Percentiles rank a stretch among this genome's conserved stretches.
These are phyloP conservation scores for Camelus dromedarius DNA, from an alignment of 2,113 vertebrate genomes.

Conservation along the genomic window DNA sequence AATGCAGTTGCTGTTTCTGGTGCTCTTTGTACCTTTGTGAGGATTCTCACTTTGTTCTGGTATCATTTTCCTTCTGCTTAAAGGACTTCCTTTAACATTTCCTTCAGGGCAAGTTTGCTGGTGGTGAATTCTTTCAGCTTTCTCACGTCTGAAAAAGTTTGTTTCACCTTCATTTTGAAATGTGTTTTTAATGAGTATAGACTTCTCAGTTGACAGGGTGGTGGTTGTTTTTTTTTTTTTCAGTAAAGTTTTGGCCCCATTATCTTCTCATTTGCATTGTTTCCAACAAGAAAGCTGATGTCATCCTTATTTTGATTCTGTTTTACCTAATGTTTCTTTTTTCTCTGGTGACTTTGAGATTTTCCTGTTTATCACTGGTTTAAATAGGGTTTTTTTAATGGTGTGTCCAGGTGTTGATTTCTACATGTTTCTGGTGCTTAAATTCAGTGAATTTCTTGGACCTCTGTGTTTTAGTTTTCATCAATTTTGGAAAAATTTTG, in stretches of 20 bases:
- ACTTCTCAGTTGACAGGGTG: not conserved
- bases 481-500: not conserved
- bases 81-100: not conserved
- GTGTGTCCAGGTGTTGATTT: not conserved
- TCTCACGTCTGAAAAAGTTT: not conserved
- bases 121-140: not conserved
- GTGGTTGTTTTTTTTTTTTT: not conserved
- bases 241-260: not conserved
- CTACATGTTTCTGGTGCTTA: not conserved
- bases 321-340: not conserved
- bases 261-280: not conserved
- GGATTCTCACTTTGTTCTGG: not conserved
- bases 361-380: not conserved
- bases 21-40: not conserved
- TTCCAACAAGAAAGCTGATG: not conserved
- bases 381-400: not conserved
- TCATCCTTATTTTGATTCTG: not conserved
- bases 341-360: not conserved
- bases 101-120: not conserved
- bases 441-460: not conserved
- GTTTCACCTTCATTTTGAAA: constrained; percentile 8
- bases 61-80: not conserved
- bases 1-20: not conserved
- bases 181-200: not conserved
- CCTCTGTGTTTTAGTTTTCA: not conserved